A percentile compares a stretch with the other conserved stretches of the same genome.
Conservation (phyloP, 1,140 invertebrate genomes). For the Bombus fervidus region DNA sequence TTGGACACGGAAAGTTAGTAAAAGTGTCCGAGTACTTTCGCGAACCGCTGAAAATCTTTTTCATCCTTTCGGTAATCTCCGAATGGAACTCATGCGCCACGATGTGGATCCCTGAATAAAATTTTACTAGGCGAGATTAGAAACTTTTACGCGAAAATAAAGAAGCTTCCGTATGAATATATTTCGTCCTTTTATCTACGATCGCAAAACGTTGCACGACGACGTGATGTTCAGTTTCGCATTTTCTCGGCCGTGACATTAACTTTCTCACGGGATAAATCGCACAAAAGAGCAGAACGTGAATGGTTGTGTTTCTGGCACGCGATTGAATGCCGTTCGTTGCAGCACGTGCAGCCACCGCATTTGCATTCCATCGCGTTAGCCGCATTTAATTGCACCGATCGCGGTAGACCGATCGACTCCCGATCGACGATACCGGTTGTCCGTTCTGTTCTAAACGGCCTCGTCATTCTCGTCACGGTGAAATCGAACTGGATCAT, state of each 20-base stretch:
- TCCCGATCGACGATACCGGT: not conserved
- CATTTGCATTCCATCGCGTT: constrained; percentile 44
- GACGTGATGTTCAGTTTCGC: constrained; percentile 4
- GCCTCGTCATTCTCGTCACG: constrained; percentile 36
- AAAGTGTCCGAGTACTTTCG: too few species aligned
- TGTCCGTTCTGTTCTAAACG: not conserved
- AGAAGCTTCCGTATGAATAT: too few species aligned
- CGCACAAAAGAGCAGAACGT: not conserved
- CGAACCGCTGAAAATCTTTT: too few species aligned
- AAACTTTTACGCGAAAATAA: too few species aligned
- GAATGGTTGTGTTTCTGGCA: constrained; percentile 15
- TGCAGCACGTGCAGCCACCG: constrained; percentile 14
- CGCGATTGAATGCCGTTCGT: constrained; percentile 21
- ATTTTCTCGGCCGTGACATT: constrained; percentile 36
- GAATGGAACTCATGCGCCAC: too few species aligned
- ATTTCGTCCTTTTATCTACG: too few species aligned
- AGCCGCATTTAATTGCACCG: constrained; percentile 31
- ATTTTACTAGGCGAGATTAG: too few species aligned
- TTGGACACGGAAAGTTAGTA: too few species aligned
- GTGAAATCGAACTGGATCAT: constrained; percentile 40
- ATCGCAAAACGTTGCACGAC: too few species aligned
- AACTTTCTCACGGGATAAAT: constrained; percentile 22
- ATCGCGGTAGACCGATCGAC: constrained; percentile 12
- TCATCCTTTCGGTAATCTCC: too few species aligned
- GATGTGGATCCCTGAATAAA: too few species aligned